Conservation (phyloP, 1,140 invertebrate species). For the Streblospio benedicti region DNA sequence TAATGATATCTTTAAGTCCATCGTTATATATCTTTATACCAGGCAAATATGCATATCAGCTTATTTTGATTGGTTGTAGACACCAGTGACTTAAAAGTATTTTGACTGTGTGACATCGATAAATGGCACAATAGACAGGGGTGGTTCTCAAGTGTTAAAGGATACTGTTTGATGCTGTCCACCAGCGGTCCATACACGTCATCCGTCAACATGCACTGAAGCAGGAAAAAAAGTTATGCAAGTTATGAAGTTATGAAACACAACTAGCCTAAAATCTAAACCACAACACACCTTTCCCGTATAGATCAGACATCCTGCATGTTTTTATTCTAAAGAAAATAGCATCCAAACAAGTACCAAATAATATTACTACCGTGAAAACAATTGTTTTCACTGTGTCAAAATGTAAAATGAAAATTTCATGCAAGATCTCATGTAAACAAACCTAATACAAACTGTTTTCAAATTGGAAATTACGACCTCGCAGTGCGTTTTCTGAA, state of each 20-base stretch:
- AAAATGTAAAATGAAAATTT: no score
- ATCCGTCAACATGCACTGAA: slow-evolving; percentile 59
- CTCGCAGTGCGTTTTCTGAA: no score
- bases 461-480: no score
- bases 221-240: slow-evolving; percentile 24
- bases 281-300: not conserved
- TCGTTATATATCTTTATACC: not conserved
- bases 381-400: not conserved
- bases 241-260: slow-evolving; percentile 27
- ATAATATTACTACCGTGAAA: not conserved
- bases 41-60: not conserved
- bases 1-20: no score
- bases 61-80: not conserved
- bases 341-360: not conserved
- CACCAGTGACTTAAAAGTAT: not conserved
- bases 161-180: slow-evolving; percentile 63
- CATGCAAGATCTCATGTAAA: no score
- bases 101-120: not conserved
- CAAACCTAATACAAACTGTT: no score
- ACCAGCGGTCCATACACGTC: slow-evolving; percentile 67
- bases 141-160: slow-evolving; percentile 7
- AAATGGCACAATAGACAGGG: not conserved
- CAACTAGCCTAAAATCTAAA: not conserved
- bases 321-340: not conserved
- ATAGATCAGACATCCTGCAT: not conserved